Evolutionary conservation across 2,113 vertebrate species (phyloP).

Genomic region (Pongo pygmaeus): DNA sequence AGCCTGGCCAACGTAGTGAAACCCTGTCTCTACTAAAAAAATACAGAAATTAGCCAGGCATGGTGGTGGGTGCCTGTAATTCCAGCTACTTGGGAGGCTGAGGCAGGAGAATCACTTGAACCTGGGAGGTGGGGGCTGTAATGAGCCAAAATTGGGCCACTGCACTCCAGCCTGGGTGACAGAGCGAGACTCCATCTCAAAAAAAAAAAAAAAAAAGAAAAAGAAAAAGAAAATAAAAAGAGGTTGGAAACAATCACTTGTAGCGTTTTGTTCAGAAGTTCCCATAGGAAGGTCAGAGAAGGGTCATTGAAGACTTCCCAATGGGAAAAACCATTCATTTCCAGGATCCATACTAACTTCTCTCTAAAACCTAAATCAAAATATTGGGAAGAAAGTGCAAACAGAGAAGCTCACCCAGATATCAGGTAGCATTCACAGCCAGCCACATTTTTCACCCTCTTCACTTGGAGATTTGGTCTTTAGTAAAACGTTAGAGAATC

Average conservation of each 20-base stretch:
- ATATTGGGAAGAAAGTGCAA: neutral
- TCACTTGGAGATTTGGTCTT: neutral
- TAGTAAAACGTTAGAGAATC: neutral
- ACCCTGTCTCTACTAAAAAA: neutral
- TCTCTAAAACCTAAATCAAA: neutral
- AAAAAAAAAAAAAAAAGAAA: neutral
- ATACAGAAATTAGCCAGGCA: neutral
- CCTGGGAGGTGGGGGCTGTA: neutral
- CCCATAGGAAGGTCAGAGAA: neutral
- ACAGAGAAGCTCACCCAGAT: neutral
- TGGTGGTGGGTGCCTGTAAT: neutral
- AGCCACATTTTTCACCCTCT: fast-evolving
- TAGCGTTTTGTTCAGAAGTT: neutral
- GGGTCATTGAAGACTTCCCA: neutral
- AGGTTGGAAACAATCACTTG: neutral
- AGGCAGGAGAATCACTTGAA: neutral
- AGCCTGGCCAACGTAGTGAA: neutral
- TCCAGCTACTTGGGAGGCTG: neutral
- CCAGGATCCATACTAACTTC: neutral
- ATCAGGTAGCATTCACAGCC: fast-evolving
- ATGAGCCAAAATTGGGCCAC: neutral
- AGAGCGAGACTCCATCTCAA: neutral
- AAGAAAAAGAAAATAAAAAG: neutral
- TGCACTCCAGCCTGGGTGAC: neutral
- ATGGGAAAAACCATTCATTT: fast-evolving